These are phyloP conservation scores for Syrmaticus mikado DNA, from an alignment of 2,113 vertebrate genomes.

Conservation along the genomic window DNA sequence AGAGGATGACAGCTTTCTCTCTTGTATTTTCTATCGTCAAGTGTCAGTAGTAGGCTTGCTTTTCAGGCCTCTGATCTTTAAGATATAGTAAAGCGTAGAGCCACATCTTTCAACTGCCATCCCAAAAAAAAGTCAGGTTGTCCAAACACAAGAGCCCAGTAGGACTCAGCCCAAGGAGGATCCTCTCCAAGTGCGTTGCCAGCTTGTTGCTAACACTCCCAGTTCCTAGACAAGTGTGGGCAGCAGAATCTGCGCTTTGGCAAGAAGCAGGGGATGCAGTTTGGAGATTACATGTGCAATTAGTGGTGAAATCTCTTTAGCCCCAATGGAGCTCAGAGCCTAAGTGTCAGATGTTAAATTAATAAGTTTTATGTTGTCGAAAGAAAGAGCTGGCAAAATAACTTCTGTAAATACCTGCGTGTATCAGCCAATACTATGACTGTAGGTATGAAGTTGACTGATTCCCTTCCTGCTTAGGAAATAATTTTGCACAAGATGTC, in stretches of 20 bases:
- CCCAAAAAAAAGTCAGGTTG: too few species aligned
- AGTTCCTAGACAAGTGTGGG: background rate
- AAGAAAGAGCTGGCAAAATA: background rate
- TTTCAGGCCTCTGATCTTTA: background rate
- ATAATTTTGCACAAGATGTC: background rate
- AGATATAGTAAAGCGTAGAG: fast-evolving
- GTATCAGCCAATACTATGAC: background rate
- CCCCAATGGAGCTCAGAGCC: fast-evolving
- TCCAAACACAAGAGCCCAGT: fast-evolving
- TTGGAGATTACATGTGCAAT: fast-evolving
- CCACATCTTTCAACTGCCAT: background rate
- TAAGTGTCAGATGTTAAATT: background rate
- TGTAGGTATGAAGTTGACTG: background rate
- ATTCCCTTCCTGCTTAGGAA: background rate
- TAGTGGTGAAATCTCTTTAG: background rate
- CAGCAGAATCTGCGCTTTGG: fast-evolving
- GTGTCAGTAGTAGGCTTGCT: background rate
- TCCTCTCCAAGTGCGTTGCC: fast-evolving
- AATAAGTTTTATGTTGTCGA: fast-evolving
- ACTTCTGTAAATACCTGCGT: background rate
- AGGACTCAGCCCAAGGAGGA: background rate
- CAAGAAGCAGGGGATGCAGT: background rate
- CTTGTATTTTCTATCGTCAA: background rate
- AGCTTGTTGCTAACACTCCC: fast-evolving
- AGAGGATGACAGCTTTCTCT: background rate